phyloP scores from a whole-genome alignment of 2,888 invertebrate genomes.

The Rosalia funebris region DNA sequence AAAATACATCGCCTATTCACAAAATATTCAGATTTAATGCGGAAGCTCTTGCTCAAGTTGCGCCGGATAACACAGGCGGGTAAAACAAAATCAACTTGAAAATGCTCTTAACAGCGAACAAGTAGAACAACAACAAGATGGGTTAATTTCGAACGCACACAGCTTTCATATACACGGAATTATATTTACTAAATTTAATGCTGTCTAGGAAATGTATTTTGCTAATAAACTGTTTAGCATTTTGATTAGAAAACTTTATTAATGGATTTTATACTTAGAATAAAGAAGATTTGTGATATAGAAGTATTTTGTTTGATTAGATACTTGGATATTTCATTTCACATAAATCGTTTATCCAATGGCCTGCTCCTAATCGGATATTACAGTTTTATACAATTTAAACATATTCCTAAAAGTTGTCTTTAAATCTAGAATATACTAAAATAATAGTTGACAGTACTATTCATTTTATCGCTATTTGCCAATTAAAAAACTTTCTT shows the following conservation, averaged over 20 bases:
- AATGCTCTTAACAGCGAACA: conserved; percentile 11
- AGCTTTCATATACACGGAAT: conserved; percentile 4
- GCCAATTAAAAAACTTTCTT: no score
- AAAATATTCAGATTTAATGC: neutral
- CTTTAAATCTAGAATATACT: no score
- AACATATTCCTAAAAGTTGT: no score
- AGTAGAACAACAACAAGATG: conserved; percentile 16
- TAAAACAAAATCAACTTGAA: conserved; percentile 18
- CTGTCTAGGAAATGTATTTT: conserved; percentile 9
- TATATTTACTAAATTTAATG: conserved; percentile 11
- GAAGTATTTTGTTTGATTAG: no score
- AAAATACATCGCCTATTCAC: neutral
- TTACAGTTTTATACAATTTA: no score
- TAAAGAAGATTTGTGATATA: no score
- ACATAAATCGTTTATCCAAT: no score
- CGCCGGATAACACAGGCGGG: neutral
- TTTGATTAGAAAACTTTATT: conserved; percentile 24
- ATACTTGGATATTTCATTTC: no score
- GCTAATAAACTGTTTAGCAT: conserved; percentile 22
- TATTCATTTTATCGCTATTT: no score
- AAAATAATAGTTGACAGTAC: no score
- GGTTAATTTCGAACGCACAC: conserved; percentile 11
- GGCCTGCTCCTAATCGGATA: no score
- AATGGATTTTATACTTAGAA: no score
- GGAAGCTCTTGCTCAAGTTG: neutral